Evolutionary conservation across 2,797 vertebrate species (phyloP), one percentile per base, ranked within the genome.

Genomic region (Danio jaintianensis): DNA sequence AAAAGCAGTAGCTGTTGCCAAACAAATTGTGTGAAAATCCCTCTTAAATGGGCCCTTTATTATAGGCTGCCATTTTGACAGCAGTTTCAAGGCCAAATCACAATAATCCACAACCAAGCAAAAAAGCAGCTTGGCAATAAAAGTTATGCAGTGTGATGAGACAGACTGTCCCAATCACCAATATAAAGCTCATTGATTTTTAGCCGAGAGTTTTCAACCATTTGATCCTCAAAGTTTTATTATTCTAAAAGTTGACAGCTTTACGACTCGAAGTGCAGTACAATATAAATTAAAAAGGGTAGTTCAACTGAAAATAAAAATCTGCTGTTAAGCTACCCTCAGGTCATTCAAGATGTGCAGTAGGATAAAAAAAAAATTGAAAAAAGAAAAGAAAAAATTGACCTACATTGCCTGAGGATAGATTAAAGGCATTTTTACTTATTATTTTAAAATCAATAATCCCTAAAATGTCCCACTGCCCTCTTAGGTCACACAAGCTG

Each of bases 151-250:
- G 18, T 40, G 43, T 74, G 58, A 61, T 74, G 13, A 22, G 38
- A 42, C 38, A 45, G n/a, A 38, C 3, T 36, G 5, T 48, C 29
- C 5, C 47, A 50, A 11, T 69, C 47, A n/a, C 29, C 47, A 69
- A 52, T 69, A 47, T 69, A 69, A 69, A 69, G 29, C 47, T 22
- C 15, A 52, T 18, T n/a, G 47, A 69, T 38, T 69, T 69, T 69
- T 69, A 69, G 66, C 22, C 16, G n/a, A 13, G 22, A 6, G 15
- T 50, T 52, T 69, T 52, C 15, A 38, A 38, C n/a, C 20, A 15
- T 29, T 20, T 67, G 20, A 67, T 67, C 5, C 12, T 1, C 4
- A 29, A 2, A 15, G 4, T 18, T 70, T 20, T 53, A 70, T 15
- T 11, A 16, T 38, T 18, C 8, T 40, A 42, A 55, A 4, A 53